Conservation (phyloP, 2,797 vertebrate species). For the Pipistrellus nathusii region DNA sequence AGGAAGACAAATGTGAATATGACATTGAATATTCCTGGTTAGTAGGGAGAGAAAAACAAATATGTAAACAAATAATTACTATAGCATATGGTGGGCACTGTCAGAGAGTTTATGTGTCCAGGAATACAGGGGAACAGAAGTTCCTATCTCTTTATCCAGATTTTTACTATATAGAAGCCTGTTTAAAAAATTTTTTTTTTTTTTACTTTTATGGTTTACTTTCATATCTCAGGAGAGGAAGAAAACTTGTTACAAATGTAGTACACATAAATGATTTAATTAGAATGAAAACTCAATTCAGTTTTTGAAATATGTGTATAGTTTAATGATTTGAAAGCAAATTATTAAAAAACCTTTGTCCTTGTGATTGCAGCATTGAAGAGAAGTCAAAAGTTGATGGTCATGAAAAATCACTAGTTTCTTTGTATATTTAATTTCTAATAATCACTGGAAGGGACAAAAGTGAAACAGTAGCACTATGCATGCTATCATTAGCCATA, state of each 20-base stretch:
- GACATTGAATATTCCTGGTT: background rate
- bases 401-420: conserved; percentile 44
- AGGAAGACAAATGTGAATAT: conserved; percentile 12
- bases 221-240: background rate
- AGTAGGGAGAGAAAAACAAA: background rate
- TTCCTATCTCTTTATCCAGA: background rate
- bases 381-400: background rate
- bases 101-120: background rate
- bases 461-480: background rate
- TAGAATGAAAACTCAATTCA: conserved; percentile 4
- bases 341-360: background rate
- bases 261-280: background rate
- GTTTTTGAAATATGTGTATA: background rate
- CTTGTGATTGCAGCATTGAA: conserved; percentile 9
- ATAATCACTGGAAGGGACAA: conserved; percentile 8
- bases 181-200: no score
- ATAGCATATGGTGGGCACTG: background rate
- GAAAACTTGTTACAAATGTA: background rate
- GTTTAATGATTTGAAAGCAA: conserved; percentile 30
- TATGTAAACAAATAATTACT: background rate
- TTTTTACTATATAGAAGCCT: background rate
- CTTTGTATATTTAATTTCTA: conserved; percentile 15
- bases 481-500: background rate
- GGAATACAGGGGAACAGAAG: background rate
- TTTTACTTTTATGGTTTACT: background rate